A percentile compares a stretch with the other conserved stretches of the same genome.
These are phyloP conservation scores for Paracyclopina nana DNA, from an alignment of 1,140 invertebrate genomes.

Conservation along the genomic window DNA sequence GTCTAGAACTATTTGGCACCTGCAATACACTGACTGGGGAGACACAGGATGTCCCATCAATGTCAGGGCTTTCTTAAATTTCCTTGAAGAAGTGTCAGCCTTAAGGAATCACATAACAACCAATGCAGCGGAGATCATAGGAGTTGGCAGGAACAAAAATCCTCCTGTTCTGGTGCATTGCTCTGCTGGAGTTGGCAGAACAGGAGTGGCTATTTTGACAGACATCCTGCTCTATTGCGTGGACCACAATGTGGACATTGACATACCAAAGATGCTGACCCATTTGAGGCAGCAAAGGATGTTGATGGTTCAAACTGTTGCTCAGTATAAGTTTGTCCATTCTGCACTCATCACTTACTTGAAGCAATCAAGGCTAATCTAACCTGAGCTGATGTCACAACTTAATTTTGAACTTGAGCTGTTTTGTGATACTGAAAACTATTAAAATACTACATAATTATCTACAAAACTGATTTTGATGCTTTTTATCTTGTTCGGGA, in stretches of 20 bases:
- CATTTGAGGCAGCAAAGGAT: slow-evolving; percentile 59
- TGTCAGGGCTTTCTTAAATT: slow-evolving; percentile 30
- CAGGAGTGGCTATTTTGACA: slow-evolving; percentile 51
- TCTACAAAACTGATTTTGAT: no score
- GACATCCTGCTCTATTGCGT: slow-evolving; percentile 59
- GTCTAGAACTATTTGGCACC: slow-evolving; percentile 48
- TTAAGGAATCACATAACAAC: slow-evolving; percentile 48
- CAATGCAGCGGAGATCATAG: slow-evolving; percentile 36
- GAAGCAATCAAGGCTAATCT: slow-evolving; percentile 65
- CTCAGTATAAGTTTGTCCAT: slow-evolving; percentile 76
- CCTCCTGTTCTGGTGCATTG: slow-evolving; percentile 48
- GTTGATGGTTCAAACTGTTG: slow-evolving; percentile 59
- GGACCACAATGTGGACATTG: slow-evolving; percentile 42
- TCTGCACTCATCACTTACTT: slow-evolving; percentile 59
- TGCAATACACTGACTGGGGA: slow-evolving; percentile 56
- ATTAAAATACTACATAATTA: no score
- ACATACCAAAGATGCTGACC: slow-evolving; percentile 33
- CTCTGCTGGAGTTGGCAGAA: slow-evolving; percentile 43
- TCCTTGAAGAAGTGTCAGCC: slow-evolving; percentile 62
- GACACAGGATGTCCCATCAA: slow-evolving; percentile 40
- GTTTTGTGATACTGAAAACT: not conserved
- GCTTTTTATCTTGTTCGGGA: no score
- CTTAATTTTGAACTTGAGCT: not conserved
- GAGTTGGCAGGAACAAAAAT: slow-evolving; percentile 42
- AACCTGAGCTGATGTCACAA: slow-evolving; percentile 18